Evolutionary conservation across 2,113 vertebrate species (phyloP), one percentile per base, ranked within the genome.

Genomic region (Hiodon tergisus): DNA sequence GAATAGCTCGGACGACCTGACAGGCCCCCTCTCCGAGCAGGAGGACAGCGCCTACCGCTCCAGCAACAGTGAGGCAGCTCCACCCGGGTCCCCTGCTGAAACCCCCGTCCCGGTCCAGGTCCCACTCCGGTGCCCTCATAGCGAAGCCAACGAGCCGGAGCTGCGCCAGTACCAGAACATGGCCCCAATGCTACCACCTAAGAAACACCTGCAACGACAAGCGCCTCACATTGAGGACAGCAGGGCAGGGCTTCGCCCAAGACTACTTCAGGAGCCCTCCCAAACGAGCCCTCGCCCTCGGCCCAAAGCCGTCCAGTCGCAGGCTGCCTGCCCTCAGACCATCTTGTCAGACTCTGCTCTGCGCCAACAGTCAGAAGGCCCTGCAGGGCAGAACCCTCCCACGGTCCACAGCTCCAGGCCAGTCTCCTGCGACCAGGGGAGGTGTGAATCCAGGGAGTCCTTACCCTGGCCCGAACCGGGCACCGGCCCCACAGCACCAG

Each of bases 131-230:
- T 52, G 60, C 79, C 71, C 8, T 17, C 71, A 54, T 69, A 74
- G 72, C 85, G 88, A 63, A 72, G 82, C 70, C 67, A 71, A 4
- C 4, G 65, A 48, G 31, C 14, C 31, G 14, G 10, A 82, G 51
- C 89, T 90, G 77, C 79, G 79, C 0, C 75, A 80, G 81, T 89
- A 80, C 83, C 92, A 90, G 81, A 90, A 82, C 66, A 58, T 81
- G 61, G 88, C 91, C 50, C 87, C 91, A 2, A 91, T 91, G 74
- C 83, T 94, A n/a, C 91, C 94, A 3, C 92, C 93, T n/a, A 92
- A 94, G 75, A 94, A 92, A 76, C 85, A 92, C 0, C 10, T 72
- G 65, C 76, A 83, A 72, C 87, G 82, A 74, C 47, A 72, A 59
- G 1, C 78, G 10, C 68, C 73, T 14, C 85, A 81, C 63, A 82